phyloP scores from a whole-genome alignment of 2,797 vertebrate species.

The Trichosurus vulpecula region DNA sequence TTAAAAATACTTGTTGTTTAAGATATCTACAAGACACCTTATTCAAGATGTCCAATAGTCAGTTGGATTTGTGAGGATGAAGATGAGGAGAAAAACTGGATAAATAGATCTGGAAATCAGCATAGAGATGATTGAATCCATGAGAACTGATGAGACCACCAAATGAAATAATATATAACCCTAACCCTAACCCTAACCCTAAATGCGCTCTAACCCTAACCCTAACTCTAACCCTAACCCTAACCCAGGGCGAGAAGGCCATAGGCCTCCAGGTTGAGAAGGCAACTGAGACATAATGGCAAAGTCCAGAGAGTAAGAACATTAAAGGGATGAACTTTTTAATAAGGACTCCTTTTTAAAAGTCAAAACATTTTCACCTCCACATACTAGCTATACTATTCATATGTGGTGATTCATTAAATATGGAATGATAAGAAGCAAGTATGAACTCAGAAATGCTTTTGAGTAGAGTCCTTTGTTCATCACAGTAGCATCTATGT shows the following conservation, averaged over 20 bases:
- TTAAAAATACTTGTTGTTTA: neutral
- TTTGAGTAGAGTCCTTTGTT: neutral
- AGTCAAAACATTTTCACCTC: neutral
- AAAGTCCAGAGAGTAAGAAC: too few relatives aligned
- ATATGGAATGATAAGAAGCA: neutral
- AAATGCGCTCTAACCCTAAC: too few relatives aligned
- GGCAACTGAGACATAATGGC: too few relatives aligned
- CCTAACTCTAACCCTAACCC: too few relatives aligned
- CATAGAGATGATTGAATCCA: too few relatives aligned
- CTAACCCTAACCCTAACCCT: too few relatives aligned
- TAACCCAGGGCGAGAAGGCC: too few relatives aligned
- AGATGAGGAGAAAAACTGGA: neutral
- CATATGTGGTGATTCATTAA: neutral
- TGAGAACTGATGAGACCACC: too few relatives aligned
- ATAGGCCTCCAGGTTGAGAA: too few relatives aligned
- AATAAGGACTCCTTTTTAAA: neutral
- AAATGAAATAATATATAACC: too few relatives aligned
- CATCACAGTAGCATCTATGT: neutral
- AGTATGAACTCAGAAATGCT: neutral
- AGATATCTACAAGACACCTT: neutral
- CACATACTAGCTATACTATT: neutral
- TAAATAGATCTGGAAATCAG: too few relatives aligned
- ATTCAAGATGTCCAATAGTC: neutral
- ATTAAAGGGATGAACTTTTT: too few relatives aligned
- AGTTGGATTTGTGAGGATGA: neutral